Base-by-base conservation (phyloP, 2,888 invertebrate genomes). In the Rhyacophila evoluta region DNA sequence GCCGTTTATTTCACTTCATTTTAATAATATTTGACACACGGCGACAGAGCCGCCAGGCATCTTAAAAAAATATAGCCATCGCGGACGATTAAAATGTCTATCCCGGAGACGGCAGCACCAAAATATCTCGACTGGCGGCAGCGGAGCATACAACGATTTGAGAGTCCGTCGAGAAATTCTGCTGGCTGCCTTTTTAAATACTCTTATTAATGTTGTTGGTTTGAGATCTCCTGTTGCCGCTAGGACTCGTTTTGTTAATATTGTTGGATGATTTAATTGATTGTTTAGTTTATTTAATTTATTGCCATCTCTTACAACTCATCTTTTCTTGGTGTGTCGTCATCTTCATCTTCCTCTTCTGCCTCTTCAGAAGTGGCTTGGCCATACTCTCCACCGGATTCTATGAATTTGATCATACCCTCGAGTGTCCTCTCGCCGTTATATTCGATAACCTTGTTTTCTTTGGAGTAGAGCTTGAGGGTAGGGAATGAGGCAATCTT, bases 401-500 rank as follows among this genome's bases (percentile, higher is more conserved):
- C 98, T 81, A 99, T 90, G 91, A 99, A 99, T 89, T 98, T 97
- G 82, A 93, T 91, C 85, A 99, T 92, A 79, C 93, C 98, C 84
- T 97, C 98, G 83, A 99, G 91, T 84, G 98, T 98, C 86, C 99
- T 93, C 86, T 98, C 98, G 82, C 98, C 97, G 85, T 94, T 95
- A 91, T 97, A 99, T 86, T 98, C 97, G 15, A 83, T 55, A 86
- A 94, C 93, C 88, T 97, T 94, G 89, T 97, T 97, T 84, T 95
- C 95, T 90, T 98, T 98, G 84, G 95, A 95, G 92, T 97, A 99
- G 85, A 97, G 91, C 85, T 96, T 97, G 87, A 98, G 93, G 82
- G 98, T 98, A 81, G 98, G 98, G 94, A 97, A 98, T 84, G 95
- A 97, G 83, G 94, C 93, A 86, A 99, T 93, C 90, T 97, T 98